Percentiles rank a stretch among this genome's conserved stretches.
Evolutionary conservation across 2,797 vertebrate genomes (phyloP).

Genomic region (Rhinogobio ventralis): DNA sequence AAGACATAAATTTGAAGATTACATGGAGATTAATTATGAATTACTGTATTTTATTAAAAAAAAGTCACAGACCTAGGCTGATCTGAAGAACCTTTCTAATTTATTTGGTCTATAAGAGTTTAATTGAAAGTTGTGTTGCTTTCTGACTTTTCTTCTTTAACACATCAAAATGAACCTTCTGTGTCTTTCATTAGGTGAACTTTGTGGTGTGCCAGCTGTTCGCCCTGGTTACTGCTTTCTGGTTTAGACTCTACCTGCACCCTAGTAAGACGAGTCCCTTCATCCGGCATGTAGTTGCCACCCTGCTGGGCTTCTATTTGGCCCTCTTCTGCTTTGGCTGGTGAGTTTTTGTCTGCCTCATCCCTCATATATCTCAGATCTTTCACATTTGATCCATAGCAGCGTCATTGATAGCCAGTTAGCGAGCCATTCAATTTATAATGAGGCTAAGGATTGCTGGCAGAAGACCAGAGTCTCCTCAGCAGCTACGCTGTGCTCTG

Average conservation of each 20-base stretch:
- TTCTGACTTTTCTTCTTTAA: not conserved
- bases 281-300: conserved; percentile 95
- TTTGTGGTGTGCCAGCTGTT: conserved; percentile 98
- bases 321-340: conserved; percentile 99
- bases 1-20: not conserved
- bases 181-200: conserved; percentile 85
- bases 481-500: not conserved
- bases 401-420: conserved; percentile 21
- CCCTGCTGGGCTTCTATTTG: conserved; percentile 95
- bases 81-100: not conserved
- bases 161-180: not conserved
- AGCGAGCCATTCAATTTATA: conserved; percentile 27
- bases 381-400: not conserved
- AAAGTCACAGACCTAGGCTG: not conserved
- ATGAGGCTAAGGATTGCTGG: conserved; percentile 17
- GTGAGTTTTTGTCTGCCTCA: conserved; percentile 77
- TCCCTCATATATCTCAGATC: conserved; percentile 33
- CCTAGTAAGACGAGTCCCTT: conserved; percentile 96
- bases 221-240: conserved; percentile 92
- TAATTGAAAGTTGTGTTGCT: not conserved
- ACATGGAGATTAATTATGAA: conserved; percentile 5
- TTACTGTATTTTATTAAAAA: not conserved
- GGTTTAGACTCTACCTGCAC: conserved; percentile 96
- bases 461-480: conserved; percentile 22
- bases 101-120: not conserved